Base-by-base conservation (phyloP, 2,113 vertebrate species). In the Anoura caudifer region DNA sequence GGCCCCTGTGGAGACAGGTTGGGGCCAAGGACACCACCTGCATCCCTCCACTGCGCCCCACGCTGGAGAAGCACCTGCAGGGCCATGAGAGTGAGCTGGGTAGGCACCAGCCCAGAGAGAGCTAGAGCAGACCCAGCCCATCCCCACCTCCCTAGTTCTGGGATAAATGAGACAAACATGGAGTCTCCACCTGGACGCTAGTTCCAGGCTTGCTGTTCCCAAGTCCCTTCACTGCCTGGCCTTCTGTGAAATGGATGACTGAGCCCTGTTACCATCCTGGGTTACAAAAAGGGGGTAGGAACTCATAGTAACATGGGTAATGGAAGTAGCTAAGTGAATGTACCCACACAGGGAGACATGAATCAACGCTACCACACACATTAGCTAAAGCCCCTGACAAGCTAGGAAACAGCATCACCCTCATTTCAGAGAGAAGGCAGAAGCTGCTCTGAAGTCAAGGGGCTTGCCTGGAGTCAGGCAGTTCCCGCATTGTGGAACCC, bases 31-130 rank as follows among this genome's bases (percentile, higher is more conserved):
- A 98, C 4, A 99, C 15, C 7, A 86, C 2, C 86, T 99, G 99
- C 96, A 89, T 79, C 0, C 98, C 98, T 6, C 99, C 98, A 0
- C 70, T 54, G 17, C 95, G 97, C 0, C 99, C 99, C 41, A 99
- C 98, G 0, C 92, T 97, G 0, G 99, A 98, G 2, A 98, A 98
- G 96, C 99, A 99, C 28, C 99, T 99, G 96, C 22, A n/a, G 72
- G 31, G 43, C 67, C 52, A n/a, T 1, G 33, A 84, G 22, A 33
- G 22, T 0, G 11, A 12, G 54, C 17, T 1, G 2, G 20, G 41
- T 52, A 31, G 50, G 22, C 5, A 2, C 7, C 2, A 0, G 22
- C 47, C 76, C 9, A 2, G 75, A 43, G 4, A 13, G 26, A 38
- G 31, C 2, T 22, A 8, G 90, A n/a, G 12, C 8, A 54, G 31